phyloP scores from a whole-genome alignment of 2,113 vertebrate genomes.

The Capreolus pygargus region DNA sequence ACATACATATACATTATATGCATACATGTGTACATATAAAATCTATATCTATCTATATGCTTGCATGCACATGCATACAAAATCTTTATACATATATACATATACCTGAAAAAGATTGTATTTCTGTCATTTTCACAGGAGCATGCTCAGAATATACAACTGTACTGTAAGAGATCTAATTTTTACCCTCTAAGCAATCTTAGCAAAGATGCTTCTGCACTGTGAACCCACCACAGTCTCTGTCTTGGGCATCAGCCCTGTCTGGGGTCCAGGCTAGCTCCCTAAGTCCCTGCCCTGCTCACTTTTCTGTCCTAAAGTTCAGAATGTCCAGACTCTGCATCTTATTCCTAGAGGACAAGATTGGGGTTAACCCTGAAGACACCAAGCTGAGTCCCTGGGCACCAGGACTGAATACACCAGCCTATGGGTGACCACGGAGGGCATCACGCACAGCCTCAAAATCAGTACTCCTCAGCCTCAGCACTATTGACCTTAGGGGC shows the following conservation, averaged over 20 bases:
- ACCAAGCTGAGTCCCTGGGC: neutral
- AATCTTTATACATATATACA: neutral
- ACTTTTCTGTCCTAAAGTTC: neutral
- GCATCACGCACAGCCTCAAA: accelerated
- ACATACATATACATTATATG: neutral
- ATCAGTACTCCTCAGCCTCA: neutral
- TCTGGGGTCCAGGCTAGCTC: no score
- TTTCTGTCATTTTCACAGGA: neutral
- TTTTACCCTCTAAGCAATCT: neutral
- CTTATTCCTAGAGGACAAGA: accelerated
- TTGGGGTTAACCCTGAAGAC: accelerated
- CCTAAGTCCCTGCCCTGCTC: neutral
- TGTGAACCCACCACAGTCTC: accelerated
- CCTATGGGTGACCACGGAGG: neutral
- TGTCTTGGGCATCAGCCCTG: neutral
- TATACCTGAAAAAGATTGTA: neutral
- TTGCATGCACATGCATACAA: neutral
- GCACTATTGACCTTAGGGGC: accelerated
- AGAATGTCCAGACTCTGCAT: neutral
- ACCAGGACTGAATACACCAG: neutral
- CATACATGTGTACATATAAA: neutral
- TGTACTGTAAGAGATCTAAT: accelerated
- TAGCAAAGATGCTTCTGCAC: no score
- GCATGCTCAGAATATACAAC: neutral
- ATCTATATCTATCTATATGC: neutral